A percentile compares a stretch with the other conserved stretches of the same genome.
Conservation (phyloP, 2,113 vertebrate genomes). For the Lophotis ruficrista region DNA sequence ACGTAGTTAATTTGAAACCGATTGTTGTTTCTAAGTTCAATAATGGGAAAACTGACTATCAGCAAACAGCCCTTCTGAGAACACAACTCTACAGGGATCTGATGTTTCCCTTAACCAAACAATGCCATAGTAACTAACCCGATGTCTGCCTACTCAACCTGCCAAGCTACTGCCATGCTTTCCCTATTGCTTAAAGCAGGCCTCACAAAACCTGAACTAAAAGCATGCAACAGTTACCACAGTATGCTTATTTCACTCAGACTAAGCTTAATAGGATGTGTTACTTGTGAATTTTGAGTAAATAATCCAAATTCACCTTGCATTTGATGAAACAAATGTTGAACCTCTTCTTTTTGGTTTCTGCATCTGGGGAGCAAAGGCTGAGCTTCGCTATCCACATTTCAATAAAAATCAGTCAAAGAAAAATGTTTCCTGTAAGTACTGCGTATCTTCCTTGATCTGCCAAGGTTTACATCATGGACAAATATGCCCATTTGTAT, state of each 20-base stretch:
- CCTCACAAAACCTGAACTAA: not conserved
- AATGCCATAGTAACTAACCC: not conserved
- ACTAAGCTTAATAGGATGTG: not conserved
- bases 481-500: not conserved
- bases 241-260: not conserved
- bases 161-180: not conserved
- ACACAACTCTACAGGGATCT: not conserved
- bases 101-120: not conserved
- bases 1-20: conserved; percentile 26
- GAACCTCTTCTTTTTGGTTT: not conserved
- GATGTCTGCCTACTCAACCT: not conserved
- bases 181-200: not conserved
- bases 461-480: not conserved
- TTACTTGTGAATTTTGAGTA: not conserved
- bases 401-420: not conserved
- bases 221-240: not conserved
- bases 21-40: conserved; percentile 30
- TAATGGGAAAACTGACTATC: conserved; percentile 5
- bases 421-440: not conserved
- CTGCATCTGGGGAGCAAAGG: not conserved
- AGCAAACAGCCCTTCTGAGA: not conserved
- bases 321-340: not conserved
- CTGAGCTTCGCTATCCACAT: not conserved
- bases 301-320: not conserved
- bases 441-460: not conserved